These are phyloP conservation scores for Cromileptes altivelis DNA, from an alignment of 2,113 vertebrate species.

Conservation along the genomic window DNA sequence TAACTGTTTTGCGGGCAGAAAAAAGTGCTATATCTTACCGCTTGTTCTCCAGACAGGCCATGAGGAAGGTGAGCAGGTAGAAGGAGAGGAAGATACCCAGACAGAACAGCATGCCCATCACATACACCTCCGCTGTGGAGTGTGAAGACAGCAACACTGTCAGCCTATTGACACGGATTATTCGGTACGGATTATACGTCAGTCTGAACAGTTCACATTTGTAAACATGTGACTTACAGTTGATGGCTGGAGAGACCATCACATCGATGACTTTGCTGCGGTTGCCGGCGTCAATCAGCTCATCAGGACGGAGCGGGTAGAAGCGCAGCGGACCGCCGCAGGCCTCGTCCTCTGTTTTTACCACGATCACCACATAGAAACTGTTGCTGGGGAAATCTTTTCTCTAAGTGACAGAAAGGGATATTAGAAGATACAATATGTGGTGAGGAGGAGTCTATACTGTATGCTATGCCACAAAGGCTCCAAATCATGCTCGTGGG, in stretches of 20 bases:
- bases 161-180: too few relatives aligned
- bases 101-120: conserved; percentile 93
- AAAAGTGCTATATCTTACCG: conserved; percentile 82
- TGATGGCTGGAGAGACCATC: conserved; percentile 90
- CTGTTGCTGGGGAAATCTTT: conserved; percentile 97
- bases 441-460: not conserved
- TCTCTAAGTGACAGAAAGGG: conserved; percentile 80
- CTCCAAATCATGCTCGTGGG: too few relatives aligned
- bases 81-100: conserved; percentile 96
- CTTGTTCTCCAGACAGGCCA: conserved; percentile 92
- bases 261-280: conserved; percentile 93
- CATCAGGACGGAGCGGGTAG: conserved; percentile 91
- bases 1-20: not conserved
- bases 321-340: conserved; percentile 92
- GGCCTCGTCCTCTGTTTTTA: conserved; percentile 96
- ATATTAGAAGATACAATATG: not conserved
- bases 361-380: conserved; percentile 98
- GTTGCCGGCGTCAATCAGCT: conserved; percentile 91
- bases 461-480: not conserved
- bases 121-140: conserved; percentile 89
- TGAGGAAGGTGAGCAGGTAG: conserved; percentile 91
- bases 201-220: not conserved
- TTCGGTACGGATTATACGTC: not conserved
- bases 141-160: not conserved
- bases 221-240: conserved; percentile 83